Percentiles rank a stretch among this genome's conserved stretches.
Evolutionary conservation across 2,113 vertebrate species (phyloP).

Genomic region (Osmerus eperlanus): DNA sequence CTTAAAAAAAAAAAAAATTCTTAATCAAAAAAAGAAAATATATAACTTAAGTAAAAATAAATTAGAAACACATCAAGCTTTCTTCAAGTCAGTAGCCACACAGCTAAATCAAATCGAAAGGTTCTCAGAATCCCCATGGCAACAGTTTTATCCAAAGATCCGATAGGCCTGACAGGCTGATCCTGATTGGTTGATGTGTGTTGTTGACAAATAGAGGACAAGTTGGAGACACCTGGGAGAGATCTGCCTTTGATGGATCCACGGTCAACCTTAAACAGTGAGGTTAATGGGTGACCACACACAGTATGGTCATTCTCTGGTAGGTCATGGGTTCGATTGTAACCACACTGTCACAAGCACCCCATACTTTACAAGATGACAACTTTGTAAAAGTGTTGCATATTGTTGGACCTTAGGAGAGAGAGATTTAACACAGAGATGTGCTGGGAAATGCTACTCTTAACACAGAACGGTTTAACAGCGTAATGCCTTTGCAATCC

Average conservation of each 20-base stretch:
- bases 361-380: slow-evolving; percentile 35
- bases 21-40: slow-evolving; percentile 25
- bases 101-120: slow-evolving; percentile 25
- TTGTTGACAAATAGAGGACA: slow-evolving; percentile 43
- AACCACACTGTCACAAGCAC: slow-evolving; percentile 39
- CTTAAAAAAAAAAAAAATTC: neutral
- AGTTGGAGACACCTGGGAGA: slow-evolving; percentile 24
- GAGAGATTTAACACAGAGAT: slow-evolving; percentile 18
- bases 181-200: slow-evolving; percentile 35
- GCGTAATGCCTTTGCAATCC: neutral
- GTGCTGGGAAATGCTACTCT: slow-evolving; percentile 9
- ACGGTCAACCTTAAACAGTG: neutral
- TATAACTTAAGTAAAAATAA: slow-evolving; percentile 21
- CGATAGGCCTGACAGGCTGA: slow-evolving; percentile 29
- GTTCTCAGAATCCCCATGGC: slow-evolving; percentile 50
- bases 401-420: neutral
- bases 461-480: slow-evolving; percentile 20
- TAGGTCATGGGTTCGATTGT: slow-evolving; percentile 34
- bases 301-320: slow-evolving; percentile 29
- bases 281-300: neutral
- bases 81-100: slow-evolving; percentile 31
- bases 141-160: slow-evolving; percentile 48
- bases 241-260: slow-evolving; percentile 3
- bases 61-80: slow-evolving; percentile 21
- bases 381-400: neutral